These are phyloP conservation scores for Acronicta aceris DNA, from an alignment of 2,888 invertebrate species.

Conservation along the genomic window DNA sequence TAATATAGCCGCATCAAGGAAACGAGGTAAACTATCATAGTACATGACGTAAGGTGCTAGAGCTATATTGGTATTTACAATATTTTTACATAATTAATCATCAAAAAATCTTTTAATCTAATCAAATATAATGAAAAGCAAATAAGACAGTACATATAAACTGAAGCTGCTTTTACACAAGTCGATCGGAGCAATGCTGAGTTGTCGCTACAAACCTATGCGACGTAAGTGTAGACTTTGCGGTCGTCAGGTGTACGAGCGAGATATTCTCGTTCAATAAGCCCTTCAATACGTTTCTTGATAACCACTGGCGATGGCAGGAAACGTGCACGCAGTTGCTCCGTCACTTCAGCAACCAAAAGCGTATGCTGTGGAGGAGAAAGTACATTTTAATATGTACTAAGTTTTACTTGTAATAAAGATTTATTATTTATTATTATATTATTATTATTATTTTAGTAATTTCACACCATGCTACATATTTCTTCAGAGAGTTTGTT, in stretches of 20 bases:
- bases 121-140: conserved; percentile 59
- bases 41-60: conserved; percentile 80
- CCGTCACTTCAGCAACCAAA: conserved; percentile 98
- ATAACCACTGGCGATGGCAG: conserved; percentile 99
- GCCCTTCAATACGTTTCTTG: conserved; percentile 99
- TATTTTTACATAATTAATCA: conserved; percentile 71
- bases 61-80: conserved; percentile 83
- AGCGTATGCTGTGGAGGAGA: conserved; percentile 93
- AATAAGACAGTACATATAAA: conserved; percentile 58
- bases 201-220: conserved; percentile 89
- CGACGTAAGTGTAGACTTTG: conserved; percentile 98
- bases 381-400: no score
- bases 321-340: conserved; percentile 98
- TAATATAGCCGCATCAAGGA: conserved; percentile 83
- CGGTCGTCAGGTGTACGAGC: conserved; percentile 99
- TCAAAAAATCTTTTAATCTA: conserved; percentile 57
- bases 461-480: background rate
- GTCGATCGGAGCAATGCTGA: conserved; percentile 51
- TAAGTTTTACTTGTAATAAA: no score
- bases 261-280: conserved; percentile 99
- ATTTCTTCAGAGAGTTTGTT: no score
- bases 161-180: conserved; percentile 51
- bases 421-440: no score
- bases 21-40: conserved; percentile 80
- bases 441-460: no score